phyloP scores from a whole-genome alignment of 2,888 invertebrate genomes.

The Orthonevra nobilis region DNA sequence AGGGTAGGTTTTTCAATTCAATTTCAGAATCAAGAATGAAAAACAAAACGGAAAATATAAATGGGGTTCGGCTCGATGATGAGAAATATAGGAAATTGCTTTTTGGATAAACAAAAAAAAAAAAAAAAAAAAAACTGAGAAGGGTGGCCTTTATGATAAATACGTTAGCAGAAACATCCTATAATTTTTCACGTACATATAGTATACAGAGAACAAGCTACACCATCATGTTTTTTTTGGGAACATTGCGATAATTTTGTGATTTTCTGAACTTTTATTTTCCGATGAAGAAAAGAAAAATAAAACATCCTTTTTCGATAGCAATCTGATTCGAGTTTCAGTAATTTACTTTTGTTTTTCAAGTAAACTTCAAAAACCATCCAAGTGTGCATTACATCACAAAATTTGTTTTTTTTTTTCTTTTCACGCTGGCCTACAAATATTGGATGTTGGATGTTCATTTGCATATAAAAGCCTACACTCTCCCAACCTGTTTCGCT shows the following conservation, averaged over 20 bases:
- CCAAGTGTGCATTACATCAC: no score
- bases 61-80: conserved; percentile 43
- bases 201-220: background rate
- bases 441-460: conserved; percentile 33
- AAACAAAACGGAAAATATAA: conserved; percentile 8
- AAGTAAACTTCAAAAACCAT: no score
- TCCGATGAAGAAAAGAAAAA: conserved; percentile 43
- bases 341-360: conserved; percentile 39
- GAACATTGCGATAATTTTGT: no score
- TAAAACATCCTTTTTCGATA: conserved; percentile 33
- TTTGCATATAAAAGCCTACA: conserved; percentile 33
- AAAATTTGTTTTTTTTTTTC: no score
- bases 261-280: conserved; percentile 45
- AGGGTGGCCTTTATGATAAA: conserved; percentile 51
- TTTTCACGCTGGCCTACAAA: conserved; percentile 43
- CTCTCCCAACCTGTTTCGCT: conserved; percentile 27
- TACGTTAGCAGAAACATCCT: conserved; percentile 31
- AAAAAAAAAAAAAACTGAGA: conserved; percentile 21
- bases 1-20: background rate
- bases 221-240: background rate
- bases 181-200: conserved; percentile 21
- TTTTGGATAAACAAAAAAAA: conserved; percentile 37
- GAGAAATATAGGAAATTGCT: conserved; percentile 67
- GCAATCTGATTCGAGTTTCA: conserved; percentile 9
- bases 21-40: conserved; percentile 3